phyloP scores from a whole-genome alignment of 2,113 vertebrate species.

The Trogon melanurus region DNA sequence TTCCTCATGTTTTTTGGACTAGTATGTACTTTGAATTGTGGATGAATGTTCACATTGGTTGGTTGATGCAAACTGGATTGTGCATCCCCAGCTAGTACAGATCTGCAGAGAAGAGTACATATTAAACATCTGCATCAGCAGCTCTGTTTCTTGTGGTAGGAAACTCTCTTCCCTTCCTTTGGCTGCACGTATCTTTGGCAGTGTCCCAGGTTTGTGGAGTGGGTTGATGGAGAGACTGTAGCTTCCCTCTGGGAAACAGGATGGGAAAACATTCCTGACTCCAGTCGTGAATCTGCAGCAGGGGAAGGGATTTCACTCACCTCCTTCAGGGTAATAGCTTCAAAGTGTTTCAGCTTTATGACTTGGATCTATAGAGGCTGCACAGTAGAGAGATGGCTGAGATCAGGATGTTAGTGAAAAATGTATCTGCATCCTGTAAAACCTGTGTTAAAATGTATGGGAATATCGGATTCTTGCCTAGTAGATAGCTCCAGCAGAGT shows the following conservation, averaged over 20 bases:
- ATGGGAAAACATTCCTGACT: neutral
- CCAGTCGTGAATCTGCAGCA: neutral
- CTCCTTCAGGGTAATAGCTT: neutral
- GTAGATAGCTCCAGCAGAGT: neutral
- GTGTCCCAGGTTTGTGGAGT: neutral
- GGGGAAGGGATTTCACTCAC: neutral
- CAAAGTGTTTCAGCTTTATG: neutral
- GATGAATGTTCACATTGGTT: neutral
- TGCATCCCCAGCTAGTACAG: neutral
- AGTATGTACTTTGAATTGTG: neutral
- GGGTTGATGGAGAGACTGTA: neutral
- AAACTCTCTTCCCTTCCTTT: neutral
- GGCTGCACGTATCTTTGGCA: slow-evolving; percentile 11
- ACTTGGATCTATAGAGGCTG: neutral
- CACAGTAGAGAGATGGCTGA: neutral
- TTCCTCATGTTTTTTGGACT: neutral
- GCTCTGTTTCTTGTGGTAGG: slow-evolving; percentile 12
- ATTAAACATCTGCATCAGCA: slow-evolving; percentile 2
- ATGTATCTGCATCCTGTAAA: neutral
- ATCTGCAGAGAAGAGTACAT: neutral
- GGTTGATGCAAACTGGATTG: neutral
- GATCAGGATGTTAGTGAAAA: neutral
- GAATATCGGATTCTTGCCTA: neutral
- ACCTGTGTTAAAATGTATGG: neutral
- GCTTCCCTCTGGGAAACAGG: neutral